Conservation (phyloP, 2,113 vertebrate species). For the Potamarius usumacintae region DNA sequence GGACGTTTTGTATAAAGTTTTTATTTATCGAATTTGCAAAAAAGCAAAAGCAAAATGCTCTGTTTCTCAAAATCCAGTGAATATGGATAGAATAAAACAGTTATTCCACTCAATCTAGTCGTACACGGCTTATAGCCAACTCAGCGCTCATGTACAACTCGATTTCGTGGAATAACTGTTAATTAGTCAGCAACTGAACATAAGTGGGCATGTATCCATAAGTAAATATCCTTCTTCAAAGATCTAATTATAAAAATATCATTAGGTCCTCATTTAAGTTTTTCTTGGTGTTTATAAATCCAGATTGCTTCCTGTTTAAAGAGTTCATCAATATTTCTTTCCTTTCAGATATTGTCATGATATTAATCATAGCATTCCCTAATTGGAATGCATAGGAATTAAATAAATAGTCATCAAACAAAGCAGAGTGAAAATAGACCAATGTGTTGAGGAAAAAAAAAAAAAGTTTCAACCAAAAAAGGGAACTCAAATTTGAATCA, state of each 20-base stretch:
- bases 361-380: neutral
- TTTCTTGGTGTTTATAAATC: neutral
- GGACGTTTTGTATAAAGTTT: too few relatives aligned
- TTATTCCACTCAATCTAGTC: too few relatives aligned
- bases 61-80: too few relatives aligned
- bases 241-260: neutral
- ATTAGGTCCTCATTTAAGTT: neutral
- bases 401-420: neutral
- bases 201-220: neutral
- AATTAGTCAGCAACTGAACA: too few relatives aligned
- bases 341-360: neutral
- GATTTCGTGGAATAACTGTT: too few relatives aligned
- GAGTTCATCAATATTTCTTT: neutral
- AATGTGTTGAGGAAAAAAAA: neutral
- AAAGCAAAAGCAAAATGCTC: too few relatives aligned
- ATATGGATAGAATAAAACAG: too few relatives aligned
- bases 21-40: too few relatives aligned
- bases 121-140: too few relatives aligned
- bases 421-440: neutral
- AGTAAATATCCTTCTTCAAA: neutral
- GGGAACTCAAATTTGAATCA: neutral
- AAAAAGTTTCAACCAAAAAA: neutral
- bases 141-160: too few relatives aligned
- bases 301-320: neutral
- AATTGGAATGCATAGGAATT: neutral